phyloP scores from a whole-genome alignment of 2,113 vertebrate species.

The Myiopsitta monachus region DNA sequence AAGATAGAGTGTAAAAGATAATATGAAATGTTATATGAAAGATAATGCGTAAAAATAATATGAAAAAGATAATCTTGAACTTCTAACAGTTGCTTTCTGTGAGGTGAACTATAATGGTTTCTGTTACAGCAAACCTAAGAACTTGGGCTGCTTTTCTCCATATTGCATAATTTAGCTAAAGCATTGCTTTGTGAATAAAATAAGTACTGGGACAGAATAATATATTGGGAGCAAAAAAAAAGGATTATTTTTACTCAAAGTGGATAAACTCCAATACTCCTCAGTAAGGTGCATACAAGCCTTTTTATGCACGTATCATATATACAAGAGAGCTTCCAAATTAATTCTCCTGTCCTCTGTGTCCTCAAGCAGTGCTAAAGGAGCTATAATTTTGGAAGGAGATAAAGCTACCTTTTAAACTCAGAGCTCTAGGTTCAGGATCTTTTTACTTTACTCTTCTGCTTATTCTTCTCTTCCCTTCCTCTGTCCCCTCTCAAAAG shows the following conservation, averaged over 20 bases:
- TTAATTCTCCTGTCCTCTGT: not conserved
- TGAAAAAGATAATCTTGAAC: not conserved
- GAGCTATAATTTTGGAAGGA: not conserved
- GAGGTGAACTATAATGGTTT: not conserved
- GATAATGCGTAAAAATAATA: not conserved
- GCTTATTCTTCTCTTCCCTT: not conserved
- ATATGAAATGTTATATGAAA: not conserved
- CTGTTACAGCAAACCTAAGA: not conserved
- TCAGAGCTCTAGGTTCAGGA: not conserved
- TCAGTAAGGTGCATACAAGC: not conserved
- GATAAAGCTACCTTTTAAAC: not conserved
- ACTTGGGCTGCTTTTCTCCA: not conserved
- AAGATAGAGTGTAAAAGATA: not conserved
- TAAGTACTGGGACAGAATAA: not conserved
- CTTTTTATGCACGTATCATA: not conserved
- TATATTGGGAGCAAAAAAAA: not conserved
- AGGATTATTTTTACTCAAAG: not conserved
- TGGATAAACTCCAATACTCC: not conserved
- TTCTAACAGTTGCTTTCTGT: not conserved
- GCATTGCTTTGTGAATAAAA: not conserved
- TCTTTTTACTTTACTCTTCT: not conserved
- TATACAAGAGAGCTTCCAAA: not conserved
- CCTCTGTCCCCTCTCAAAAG: not conserved
- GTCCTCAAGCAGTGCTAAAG: not conserved
- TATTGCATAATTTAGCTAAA: not conserved